Conservation (phyloP, 1,140 invertebrate genomes). For the Megalopta genalis region DNA sequence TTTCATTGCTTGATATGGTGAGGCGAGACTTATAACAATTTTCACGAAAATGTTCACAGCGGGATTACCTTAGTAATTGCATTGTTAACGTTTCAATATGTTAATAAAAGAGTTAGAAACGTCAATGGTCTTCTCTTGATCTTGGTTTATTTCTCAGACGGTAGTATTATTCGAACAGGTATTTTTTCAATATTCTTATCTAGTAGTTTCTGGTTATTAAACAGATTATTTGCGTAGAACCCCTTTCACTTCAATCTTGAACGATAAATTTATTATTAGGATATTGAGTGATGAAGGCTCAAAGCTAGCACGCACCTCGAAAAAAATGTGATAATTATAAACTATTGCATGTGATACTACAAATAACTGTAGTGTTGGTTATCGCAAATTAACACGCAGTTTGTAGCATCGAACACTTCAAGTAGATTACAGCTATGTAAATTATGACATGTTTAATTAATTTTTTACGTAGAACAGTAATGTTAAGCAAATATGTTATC, state of each 20-base stretch:
- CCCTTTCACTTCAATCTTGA: neutral
- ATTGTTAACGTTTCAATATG: too few species aligned
- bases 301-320: neutral
- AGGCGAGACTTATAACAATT: neutral
- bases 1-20: conserved; percentile 41
- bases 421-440: too few species aligned
- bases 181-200: too few species aligned
- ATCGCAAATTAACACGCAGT: neutral
- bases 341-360: too few species aligned
- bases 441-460: too few species aligned
- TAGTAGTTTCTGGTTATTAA: too few species aligned
- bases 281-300: neutral
- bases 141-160: too few species aligned
- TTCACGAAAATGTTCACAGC: neutral
- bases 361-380: neutral
- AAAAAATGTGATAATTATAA: neutral
- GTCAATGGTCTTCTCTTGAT: too few species aligned
- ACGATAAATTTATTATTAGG: neutral
- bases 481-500: too few species aligned
- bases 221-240: neutral
- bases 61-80: neutral
- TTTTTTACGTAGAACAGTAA: too few species aligned
- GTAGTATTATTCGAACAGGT: too few species aligned
- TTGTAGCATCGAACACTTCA: neutral
- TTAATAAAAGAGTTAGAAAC: too few species aligned